Conservation (phyloP, 2,888 invertebrate species). For the Gari tellinella region DNA sequence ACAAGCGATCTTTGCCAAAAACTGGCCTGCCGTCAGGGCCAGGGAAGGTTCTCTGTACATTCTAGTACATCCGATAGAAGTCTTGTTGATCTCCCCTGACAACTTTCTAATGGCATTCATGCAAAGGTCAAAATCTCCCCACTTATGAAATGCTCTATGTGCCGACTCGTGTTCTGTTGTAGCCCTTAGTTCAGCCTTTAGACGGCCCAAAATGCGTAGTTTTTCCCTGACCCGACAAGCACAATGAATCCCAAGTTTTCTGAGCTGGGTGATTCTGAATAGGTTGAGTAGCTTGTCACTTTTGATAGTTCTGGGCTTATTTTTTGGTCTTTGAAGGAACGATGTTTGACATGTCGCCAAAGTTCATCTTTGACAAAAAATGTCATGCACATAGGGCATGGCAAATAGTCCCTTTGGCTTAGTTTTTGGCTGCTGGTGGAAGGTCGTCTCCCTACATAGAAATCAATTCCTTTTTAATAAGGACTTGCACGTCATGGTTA, state of each 20-base stretch:
- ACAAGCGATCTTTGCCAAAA: conserved; percentile 24
- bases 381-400: background rate
- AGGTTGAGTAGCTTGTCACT: conserved; percentile 21
- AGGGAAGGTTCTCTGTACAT: conserved; percentile 31
- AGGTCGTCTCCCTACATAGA: no score
- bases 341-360: background rate
- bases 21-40: conserved; percentile 28
- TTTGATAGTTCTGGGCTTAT: conserved; percentile 5
- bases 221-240: conserved; percentile 34
- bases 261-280: conserved; percentile 18
- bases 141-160: no score
- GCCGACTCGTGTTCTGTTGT: conserved; percentile 11
- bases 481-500: no score
- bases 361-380: conserved; percentile 5
- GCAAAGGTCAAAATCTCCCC: conserved; percentile 20
- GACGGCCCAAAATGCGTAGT: conserved; percentile 25
- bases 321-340: conserved; percentile 2
- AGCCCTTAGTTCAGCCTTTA: conserved; percentile 22
- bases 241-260: conserved; percentile 27
- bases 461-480: no score
- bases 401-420: background rate
- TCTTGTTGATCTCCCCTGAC: conserved; percentile 13
- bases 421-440: no score
- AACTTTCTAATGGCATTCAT: conserved; percentile 22
- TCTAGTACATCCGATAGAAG: conserved; percentile 27